Conservation (phyloP, 2,797 vertebrate species). For the Sebastolobus alascanus region DNA sequence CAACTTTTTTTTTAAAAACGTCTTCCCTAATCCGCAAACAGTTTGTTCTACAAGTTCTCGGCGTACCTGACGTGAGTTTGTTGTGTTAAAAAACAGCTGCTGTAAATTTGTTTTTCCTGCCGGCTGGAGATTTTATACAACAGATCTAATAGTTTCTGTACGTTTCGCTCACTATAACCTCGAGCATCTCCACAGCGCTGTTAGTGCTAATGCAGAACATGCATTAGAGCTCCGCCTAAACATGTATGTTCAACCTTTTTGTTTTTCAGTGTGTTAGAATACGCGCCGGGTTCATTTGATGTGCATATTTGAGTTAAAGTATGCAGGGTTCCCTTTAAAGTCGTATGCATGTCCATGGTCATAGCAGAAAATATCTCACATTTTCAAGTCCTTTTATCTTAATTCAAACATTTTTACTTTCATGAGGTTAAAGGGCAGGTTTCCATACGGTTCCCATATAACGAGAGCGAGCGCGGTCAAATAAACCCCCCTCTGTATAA, state of each 20-base stretch:
- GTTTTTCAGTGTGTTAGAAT: conserved; percentile 22
- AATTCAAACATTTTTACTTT: conserved; percentile 55
- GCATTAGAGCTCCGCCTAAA: conserved; percentile 2
- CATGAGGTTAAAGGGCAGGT: conserved; percentile 54
- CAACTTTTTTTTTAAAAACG: conserved; percentile 43
- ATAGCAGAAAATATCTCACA: conserved; percentile 39
- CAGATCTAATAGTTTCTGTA: conserved; percentile 29
- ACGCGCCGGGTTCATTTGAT: conserved; percentile 29
- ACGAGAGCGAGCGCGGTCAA: conserved; percentile 51
- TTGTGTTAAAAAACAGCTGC: conserved; percentile 46
- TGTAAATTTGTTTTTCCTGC: conserved; percentile 37
- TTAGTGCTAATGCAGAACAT: conserved; percentile 17
- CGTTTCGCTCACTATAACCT: conserved; percentile 12
- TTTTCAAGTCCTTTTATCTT: conserved; percentile 60
- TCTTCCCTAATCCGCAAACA: conserved; percentile 55
- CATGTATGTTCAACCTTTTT: conserved; percentile 15
- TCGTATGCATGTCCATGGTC: conserved; percentile 29
- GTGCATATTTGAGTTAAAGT: conserved; percentile 17
- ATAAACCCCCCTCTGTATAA: conserved; percentile 44
- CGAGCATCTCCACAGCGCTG: background rate
- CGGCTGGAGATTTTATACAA: conserved; percentile 32
- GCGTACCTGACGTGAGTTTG: conserved; percentile 27
- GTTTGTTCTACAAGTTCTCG: conserved; percentile 66
- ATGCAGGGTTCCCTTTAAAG: conserved; percentile 43
- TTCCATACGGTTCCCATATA: conserved; percentile 44